These are phyloP conservation scores for Danaus chrysippus DNA, from an alignment of 2,888 invertebrate genomes.

Conservation along the genomic window DNA sequence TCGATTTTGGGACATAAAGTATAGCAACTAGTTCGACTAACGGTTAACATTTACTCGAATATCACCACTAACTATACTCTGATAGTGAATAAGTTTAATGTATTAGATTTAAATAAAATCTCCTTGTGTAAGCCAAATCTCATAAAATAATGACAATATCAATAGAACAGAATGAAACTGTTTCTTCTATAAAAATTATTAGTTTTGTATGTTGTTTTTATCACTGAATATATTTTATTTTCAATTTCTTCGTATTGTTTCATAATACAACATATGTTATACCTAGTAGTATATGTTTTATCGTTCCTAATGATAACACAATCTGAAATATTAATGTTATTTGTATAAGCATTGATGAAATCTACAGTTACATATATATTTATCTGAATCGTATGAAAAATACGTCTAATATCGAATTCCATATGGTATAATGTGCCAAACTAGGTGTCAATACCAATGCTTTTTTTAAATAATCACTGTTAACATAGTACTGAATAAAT, in stretches of 20 bases:
- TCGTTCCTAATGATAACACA: slow-evolving; percentile 1
- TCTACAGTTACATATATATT: not conserved
- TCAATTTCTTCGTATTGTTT: not conserved
- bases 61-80: slow-evolving; percentile 38
- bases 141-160: slow-evolving; percentile 44
- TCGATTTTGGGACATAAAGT: slow-evolving; percentile 9
- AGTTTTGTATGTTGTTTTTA: not conserved
- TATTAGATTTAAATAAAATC: slow-evolving; percentile 40
- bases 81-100: slow-evolving; percentile 49
- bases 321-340: not conserved
- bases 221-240: not conserved
- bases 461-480: slow-evolving; percentile 51
- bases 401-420: slow-evolving; percentile 18
- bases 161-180: slow-evolving; percentile 35
- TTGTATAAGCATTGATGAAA: not conserved
- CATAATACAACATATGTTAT: no score
- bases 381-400: not conserved
- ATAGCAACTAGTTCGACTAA: slow-evolving; percentile 40
- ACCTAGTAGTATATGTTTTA: not conserved
- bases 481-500: slow-evolving; percentile 42
- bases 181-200: slow-evolving; percentile 23
- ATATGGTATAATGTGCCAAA: slow-evolving; percentile 67
- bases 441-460: slow-evolving; percentile 53
- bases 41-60: slow-evolving; percentile 37
- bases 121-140: slow-evolving; percentile 42